Percentiles rank a stretch among this genome's conserved stretches.
Conservation (phyloP, 53 echinoderm and acorn worm genomes). For the Astropecten irregularis region DNA sequence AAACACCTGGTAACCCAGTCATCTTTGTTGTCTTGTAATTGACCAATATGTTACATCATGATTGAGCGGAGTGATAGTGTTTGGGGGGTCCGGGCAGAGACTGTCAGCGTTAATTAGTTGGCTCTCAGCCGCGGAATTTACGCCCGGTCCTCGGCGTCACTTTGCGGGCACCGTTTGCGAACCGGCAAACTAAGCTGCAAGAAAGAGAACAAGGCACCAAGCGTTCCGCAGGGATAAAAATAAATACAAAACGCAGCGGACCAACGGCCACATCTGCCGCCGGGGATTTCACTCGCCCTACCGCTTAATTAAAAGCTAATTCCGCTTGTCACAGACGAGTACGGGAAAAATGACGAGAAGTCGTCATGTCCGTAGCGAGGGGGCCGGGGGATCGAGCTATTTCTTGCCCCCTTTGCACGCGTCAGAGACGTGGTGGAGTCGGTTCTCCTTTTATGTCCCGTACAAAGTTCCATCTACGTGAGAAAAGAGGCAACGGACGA, state of each 20-base stretch:
- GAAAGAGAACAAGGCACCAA: too few species aligned
- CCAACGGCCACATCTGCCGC: slow-evolving; percentile 24
- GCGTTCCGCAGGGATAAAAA: too few species aligned
- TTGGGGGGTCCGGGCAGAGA: background rate
- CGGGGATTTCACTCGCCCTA: slow-evolving; percentile 24
- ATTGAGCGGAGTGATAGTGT: background rate
- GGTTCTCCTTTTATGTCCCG: slow-evolving; percentile 31
- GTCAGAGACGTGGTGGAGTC: slow-evolving; percentile 16
- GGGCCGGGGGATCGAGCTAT: slow-evolving; percentile 2
- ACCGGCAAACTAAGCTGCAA: too few species aligned
- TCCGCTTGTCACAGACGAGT: slow-evolving; percentile 29
- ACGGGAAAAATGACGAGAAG: background rate
- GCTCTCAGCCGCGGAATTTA: background rate
- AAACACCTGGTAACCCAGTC: slow-evolving; percentile 48
- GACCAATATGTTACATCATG: slow-evolving; percentile 47
- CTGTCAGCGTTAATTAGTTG: slow-evolving; percentile 43
- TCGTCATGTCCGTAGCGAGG: slow-evolving; percentile 46
- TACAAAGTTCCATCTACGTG: background rate
- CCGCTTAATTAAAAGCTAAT: slow-evolving; percentile 44
- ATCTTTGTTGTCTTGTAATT: slow-evolving; percentile 17
- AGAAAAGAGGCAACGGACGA: too few species aligned
- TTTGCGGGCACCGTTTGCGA: too few species aligned
- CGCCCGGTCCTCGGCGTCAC: too few species aligned
- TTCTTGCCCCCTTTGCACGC: slow-evolving; percentile 20
- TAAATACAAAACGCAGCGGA: too few species aligned